Conservation (phyloP, 2,797 vertebrate species). For the Carduelis carduelis region DNA sequence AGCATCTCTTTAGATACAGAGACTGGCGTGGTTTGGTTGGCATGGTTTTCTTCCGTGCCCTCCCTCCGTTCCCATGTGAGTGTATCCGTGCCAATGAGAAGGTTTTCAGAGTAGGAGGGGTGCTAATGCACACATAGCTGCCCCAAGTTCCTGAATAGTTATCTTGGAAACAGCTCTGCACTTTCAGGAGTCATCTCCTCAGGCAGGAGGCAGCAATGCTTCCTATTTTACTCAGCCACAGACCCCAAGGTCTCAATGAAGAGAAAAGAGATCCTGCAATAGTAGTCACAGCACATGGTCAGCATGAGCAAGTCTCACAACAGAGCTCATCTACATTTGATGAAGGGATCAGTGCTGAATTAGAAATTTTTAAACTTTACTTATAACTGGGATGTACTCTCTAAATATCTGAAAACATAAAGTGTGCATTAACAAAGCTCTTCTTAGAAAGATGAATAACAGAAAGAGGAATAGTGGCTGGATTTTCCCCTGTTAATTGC, state of each 20-base stretch:
- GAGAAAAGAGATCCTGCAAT: background rate
- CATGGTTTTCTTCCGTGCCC: background rate
- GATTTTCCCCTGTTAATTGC: background rate
- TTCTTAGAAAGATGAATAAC: background rate
- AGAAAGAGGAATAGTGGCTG: background rate
- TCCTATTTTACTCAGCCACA: background rate
- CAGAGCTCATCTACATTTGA: background rate
- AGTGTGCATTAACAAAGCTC: background rate
- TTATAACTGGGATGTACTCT: background rate
- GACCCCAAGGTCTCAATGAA: background rate
- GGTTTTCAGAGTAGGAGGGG: background rate
- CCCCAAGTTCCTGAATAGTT: background rate
- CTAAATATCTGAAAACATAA: background rate
- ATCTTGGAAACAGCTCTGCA: background rate
- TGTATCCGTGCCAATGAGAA: fast-evolving
- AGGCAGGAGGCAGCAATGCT: background rate
- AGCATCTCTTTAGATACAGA: background rate
- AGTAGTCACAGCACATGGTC: background rate
- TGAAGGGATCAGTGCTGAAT: background rate
- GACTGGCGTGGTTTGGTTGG: fast-evolving
- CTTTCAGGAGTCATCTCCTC: background rate
- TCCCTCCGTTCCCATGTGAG: background rate
- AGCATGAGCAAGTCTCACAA: background rate
- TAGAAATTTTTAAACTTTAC: background rate
- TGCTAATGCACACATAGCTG: background rate